phyloP scores from a whole-genome alignment of 92 coral and sea anemone genomes.

The Zoanthus sansibaricus region DNA sequence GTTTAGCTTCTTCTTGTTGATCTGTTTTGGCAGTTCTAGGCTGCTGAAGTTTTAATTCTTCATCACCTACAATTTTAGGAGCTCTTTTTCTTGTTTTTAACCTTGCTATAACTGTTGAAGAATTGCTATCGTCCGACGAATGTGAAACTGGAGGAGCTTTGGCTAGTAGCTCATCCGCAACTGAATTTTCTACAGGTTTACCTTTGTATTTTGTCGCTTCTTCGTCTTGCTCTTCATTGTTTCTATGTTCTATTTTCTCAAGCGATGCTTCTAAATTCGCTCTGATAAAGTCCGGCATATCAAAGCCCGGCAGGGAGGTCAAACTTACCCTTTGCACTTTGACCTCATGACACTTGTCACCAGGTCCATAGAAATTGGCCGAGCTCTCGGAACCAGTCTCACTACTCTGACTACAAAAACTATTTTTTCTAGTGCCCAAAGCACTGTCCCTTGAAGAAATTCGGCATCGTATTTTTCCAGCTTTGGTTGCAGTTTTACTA shows the following conservation, averaged over 20 bases:
- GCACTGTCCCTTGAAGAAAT: constrained; percentile 30
- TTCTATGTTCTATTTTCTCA: constrained; percentile 16
- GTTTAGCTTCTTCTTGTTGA: not conserved
- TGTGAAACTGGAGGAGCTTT: not conserved
- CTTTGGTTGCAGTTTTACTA: not conserved
- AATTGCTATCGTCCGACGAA: not conserved
- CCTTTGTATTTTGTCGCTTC: not conserved
- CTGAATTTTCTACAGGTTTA: not conserved
- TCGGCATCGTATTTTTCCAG: constrained; percentile 21
- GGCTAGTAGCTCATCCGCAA: not conserved
- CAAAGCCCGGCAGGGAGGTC: constrained; percentile 29
- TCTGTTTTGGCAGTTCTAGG: too few species aligned
- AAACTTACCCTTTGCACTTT: constrained; percentile 35
- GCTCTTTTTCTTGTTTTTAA: constrained; percentile 16
- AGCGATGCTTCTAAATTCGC: constrained; percentile 34
- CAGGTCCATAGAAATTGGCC: constrained; percentile 37
- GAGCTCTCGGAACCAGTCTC: constrained; percentile 41
- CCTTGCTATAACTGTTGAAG: constrained; percentile 27
- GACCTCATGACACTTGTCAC: constrained; percentile 41
- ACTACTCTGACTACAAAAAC: constrained; percentile 26
- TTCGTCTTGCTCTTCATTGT: not conserved
- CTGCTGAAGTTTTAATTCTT: constrained; percentile 3
- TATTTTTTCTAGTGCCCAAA: constrained; percentile 18
- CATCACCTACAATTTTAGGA: not conserved
- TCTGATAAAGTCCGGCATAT: constrained; percentile 28